These are phyloP conservation scores for Ahaetulla prasina DNA, from an alignment of 2,113 vertebrate species.

Conservation along the genomic window DNA sequence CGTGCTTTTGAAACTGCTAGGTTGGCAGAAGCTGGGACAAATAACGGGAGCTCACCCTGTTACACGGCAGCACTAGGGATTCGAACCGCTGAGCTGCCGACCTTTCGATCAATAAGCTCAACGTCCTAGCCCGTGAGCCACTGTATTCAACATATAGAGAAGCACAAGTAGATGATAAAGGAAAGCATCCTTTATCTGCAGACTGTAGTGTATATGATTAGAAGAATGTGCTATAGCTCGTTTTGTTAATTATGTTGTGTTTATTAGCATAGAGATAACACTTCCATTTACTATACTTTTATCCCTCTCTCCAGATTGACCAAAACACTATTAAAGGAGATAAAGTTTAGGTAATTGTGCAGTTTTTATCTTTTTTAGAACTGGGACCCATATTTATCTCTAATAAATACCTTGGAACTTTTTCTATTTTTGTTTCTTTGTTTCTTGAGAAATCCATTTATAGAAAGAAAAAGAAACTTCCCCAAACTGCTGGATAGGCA, in stretches of 20 bases:
- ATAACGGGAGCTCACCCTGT: too few relatives aligned
- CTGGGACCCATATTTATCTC: background rate
- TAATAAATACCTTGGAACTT: background rate
- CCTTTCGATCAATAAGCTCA: too few relatives aligned
- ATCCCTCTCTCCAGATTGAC: background rate
- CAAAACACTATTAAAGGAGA: background rate
- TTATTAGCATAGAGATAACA: background rate
- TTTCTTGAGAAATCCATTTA: background rate
- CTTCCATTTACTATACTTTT: background rate
- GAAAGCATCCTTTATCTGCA: background rate
- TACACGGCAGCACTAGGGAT: too few relatives aligned
- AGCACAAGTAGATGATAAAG: background rate
- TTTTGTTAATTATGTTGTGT: conserved; percentile 1
- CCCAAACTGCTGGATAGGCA: background rate
- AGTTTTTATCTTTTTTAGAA: background rate
- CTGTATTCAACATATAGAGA: background rate
- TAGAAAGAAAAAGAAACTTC: background rate
- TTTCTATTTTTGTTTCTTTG: background rate
- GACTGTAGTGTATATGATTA: background rate
- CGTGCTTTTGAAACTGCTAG: too few relatives aligned
- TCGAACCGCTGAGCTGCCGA: too few relatives aligned
- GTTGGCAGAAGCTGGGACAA: too few relatives aligned
- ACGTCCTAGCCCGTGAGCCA: too few relatives aligned
- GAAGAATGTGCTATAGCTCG: background rate
- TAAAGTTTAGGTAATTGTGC: background rate